phyloP scores from a whole-genome alignment of 2,113 vertebrate genomes.

The Sprattus sprattus region DNA sequence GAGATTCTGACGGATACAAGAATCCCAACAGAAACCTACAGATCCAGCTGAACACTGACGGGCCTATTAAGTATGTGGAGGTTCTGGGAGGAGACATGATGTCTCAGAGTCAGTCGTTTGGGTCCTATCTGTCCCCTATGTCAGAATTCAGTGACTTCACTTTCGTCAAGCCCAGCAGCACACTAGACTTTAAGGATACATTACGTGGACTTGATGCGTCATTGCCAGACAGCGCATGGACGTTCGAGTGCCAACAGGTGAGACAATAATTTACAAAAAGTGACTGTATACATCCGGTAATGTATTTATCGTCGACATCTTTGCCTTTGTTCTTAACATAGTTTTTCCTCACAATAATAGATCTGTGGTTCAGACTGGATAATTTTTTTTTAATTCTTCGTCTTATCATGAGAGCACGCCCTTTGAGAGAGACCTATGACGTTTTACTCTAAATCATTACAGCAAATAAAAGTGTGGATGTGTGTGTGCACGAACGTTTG shows the following conservation, averaged over 20 bases:
- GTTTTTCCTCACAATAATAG: too few relatives aligned
- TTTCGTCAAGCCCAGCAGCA: constrained; percentile 74
- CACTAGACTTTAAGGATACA: constrained; percentile 57
- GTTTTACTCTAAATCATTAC: too few relatives aligned
- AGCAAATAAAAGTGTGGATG: too few relatives aligned
- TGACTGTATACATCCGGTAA: too few relatives aligned
- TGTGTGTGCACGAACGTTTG: too few relatives aligned
- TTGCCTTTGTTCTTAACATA: too few relatives aligned
- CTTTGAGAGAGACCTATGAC: too few relatives aligned
- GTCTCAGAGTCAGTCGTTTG: constrained; percentile 80
- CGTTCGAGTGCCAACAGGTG: constrained; percentile 63
- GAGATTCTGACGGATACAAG: constrained; percentile 65
- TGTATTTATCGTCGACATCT: too few relatives aligned
- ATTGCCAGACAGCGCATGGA: constrained; percentile 60
- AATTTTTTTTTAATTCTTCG: too few relatives aligned
- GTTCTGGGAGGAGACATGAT: constrained; percentile 81
- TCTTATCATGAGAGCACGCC: too few relatives aligned
- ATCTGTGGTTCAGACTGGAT: too few relatives aligned
- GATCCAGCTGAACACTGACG: constrained; percentile 78
- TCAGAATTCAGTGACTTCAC: constrained; percentile 83
- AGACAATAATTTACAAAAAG: too few relatives aligned
- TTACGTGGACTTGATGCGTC: constrained; percentile 58
- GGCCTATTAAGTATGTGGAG: constrained; percentile 89
- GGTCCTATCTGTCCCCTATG: constrained; percentile 79
- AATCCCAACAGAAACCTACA: constrained; percentile 84